phyloP scores from a whole-genome alignment of 2,797 vertebrate genomes.

The Sebastes aleutianus region DNA sequence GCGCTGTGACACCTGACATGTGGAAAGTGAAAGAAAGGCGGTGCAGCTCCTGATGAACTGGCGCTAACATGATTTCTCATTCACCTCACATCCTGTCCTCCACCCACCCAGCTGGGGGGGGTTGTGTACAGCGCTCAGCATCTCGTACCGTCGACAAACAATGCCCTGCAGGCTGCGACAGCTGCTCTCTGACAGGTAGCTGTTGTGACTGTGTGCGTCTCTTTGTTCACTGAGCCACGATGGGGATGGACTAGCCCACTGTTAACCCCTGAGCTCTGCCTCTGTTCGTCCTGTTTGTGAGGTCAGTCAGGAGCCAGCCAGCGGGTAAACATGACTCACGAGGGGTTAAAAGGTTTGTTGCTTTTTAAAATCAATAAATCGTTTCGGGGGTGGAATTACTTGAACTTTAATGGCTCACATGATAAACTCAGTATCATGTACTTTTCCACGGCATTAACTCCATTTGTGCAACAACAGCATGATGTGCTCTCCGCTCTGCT shows the following conservation, averaged over 20 bases:
- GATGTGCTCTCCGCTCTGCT: neutral
- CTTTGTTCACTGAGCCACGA: neutral
- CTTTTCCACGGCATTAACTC: too few species aligned
- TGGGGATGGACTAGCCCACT: neutral
- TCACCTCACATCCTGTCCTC: neutral
- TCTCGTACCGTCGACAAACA: neutral
- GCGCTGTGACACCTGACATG: neutral
- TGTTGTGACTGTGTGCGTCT: neutral
- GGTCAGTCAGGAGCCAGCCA: neutral
- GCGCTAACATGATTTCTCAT: neutral
- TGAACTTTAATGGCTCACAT: too few species aligned
- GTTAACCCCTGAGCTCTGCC: neutral
- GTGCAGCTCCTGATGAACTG: neutral
- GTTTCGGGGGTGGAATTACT: neutral
- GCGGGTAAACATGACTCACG: neutral
- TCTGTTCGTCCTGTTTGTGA: neutral
- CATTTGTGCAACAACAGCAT: neutral
- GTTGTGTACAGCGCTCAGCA: neutral
- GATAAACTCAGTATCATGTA: neutral
- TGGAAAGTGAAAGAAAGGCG: neutral
- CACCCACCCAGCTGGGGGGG: neutral
- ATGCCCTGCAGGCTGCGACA: neutral
- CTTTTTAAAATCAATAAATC: neutral
- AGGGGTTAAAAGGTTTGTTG: neutral
- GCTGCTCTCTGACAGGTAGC: slow-evolving; percentile 39